phyloP scores from a whole-genome alignment of 2,888 invertebrate genomes.

The Drosophila kambysellisi region DNA sequence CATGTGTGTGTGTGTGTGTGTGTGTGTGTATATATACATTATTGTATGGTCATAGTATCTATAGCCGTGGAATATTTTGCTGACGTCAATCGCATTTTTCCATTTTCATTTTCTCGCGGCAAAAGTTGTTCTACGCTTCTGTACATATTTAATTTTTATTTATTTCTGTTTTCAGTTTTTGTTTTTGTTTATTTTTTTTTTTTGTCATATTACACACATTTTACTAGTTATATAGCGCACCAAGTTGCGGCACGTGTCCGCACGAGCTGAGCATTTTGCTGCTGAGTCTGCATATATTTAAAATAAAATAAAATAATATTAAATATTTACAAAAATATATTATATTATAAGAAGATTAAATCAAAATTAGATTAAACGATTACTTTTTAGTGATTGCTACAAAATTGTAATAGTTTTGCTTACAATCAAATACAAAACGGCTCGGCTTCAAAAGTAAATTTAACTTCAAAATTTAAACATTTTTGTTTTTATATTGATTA shows the following conservation, averaged over 20 bases:
- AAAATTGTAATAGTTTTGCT: background rate
- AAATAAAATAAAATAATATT: too few species aligned
- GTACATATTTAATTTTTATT: conserved; percentile 44
- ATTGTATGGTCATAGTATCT: conserved; percentile 34
- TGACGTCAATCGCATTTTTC: conserved; percentile 80
- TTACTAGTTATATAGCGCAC: conserved; percentile 19
- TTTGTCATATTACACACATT: conserved; percentile 9
- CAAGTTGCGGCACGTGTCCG: conserved; percentile 68
- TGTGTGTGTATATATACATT: conserved; percentile 9
- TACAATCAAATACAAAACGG: background rate
- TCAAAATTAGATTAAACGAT: background rate
- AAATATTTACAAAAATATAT: conserved; percentile 13
- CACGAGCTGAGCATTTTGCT: conserved; percentile 49
- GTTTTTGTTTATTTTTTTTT: conserved; percentile 23
- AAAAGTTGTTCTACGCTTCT: conserved; percentile 59
- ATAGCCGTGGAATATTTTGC: conserved; percentile 75
- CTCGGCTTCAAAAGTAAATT: too few species aligned
- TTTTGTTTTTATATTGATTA: background rate
- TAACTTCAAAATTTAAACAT: background rate
- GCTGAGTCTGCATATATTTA: conserved; percentile 6
- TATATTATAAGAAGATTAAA: background rate
- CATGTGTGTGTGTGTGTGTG: conserved; percentile 5
- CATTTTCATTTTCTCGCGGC: conserved; percentile 74
- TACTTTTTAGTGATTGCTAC: background rate
- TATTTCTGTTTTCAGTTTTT: conserved; percentile 38